Evolutionary conservation across 2,888 invertebrate genomes (phyloP).

Genomic region (Tinea semifulvella): DNA sequence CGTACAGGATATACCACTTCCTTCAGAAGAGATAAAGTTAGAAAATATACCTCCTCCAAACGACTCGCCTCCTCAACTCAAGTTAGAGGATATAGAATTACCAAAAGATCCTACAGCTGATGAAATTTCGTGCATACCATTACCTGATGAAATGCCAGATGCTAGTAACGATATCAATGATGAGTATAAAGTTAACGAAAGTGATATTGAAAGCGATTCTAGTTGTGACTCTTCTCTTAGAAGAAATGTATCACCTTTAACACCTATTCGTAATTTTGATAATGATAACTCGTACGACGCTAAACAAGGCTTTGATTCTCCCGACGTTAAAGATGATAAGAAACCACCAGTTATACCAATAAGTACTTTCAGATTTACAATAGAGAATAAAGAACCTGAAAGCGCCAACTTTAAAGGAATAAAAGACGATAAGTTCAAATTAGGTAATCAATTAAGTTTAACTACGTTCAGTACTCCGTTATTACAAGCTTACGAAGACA

Average conservation of each 20-base stretch:
- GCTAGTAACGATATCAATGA: slow-evolving; percentile 31
- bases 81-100: slow-evolving; percentile 42
- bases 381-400: slow-evolving; percentile 41
- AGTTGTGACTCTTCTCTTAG: slow-evolving; percentile 52
- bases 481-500: slow-evolving; percentile 39
- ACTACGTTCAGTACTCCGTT: slow-evolving; percentile 46
- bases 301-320: slow-evolving; percentile 49
- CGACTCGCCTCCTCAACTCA: slow-evolving; percentile 56
- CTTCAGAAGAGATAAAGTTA: slow-evolving; percentile 42
- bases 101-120: slow-evolving; percentile 29
- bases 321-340: slow-evolving; percentile 31
- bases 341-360: slow-evolving; percentile 29
- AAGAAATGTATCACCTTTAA: slow-evolving; percentile 57
- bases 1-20: slow-evolving; percentile 30
- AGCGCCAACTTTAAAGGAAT: slow-evolving; percentile 33
- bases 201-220: slow-evolving; percentile 43
- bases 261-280: slow-evolving; percentile 54
- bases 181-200: slow-evolving; percentile 42
- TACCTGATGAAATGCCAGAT: slow-evolving; percentile 36
- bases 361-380: slow-evolving; percentile 46
- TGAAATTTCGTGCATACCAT: slow-evolving; percentile 28
- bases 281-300: slow-evolving; percentile 60
- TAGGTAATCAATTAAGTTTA: slow-evolving; percentile 47
- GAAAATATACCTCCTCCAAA: slow-evolving; percentile 39
- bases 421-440: slow-evolving; percentile 38